phyloP scores from a whole-genome alignment of 1,140 invertebrate genomes.

The Platyscapa corneri region DNA sequence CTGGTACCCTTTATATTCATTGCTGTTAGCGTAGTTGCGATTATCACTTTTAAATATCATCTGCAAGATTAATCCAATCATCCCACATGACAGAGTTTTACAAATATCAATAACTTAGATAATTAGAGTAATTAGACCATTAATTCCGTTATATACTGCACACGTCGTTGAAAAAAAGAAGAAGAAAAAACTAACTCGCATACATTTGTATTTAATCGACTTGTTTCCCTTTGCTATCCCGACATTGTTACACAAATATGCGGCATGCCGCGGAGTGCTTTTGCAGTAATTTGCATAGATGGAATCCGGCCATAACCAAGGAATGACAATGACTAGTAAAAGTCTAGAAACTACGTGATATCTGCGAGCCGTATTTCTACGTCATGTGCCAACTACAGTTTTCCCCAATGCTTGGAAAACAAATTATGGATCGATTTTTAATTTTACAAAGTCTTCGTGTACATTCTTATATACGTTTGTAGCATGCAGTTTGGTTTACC shows the following conservation, averaged over 20 bases:
- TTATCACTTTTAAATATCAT: too few species aligned
- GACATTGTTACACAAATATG: conserved; percentile 21
- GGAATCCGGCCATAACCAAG: conserved; percentile 25
- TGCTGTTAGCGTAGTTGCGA: too few species aligned
- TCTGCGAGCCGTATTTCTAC: not conserved
- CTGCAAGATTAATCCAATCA: not conserved
- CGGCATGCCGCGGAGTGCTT: not conserved
- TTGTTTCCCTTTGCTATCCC: not conserved
- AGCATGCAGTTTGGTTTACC: not conserved
- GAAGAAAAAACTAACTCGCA: conserved; percentile 2
- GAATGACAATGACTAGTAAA: conserved; percentile 43
- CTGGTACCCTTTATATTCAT: too few species aligned
- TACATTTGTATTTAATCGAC: conserved; percentile 22
- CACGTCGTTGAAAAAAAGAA: not conserved
- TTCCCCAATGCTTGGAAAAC: not conserved
- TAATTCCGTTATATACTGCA: not conserved
- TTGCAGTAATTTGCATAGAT: conserved; percentile 35
- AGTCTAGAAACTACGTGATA: conserved; percentile 21
- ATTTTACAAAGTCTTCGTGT: not conserved
- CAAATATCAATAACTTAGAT: not conserved
- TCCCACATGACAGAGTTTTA: not conserved
- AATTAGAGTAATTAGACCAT: not conserved
- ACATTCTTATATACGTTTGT: too few species aligned
- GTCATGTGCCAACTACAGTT: not conserved
- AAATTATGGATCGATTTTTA: not conserved